phyloP scores from a whole-genome alignment of 2,113 vertebrate species.

The Gorsachius goisagi region DNA sequence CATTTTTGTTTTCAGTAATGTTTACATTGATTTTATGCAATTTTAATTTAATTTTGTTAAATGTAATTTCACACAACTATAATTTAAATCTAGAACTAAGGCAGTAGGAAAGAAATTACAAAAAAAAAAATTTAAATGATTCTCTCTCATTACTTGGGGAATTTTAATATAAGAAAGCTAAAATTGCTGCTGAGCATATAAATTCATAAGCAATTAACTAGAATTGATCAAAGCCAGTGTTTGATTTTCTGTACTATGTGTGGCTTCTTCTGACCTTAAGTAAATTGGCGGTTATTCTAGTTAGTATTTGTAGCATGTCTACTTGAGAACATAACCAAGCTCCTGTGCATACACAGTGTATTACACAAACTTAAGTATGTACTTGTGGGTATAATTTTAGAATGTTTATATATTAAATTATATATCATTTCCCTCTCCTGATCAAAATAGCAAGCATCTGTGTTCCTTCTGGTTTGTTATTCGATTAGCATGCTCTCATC shows the following conservation, averaged over 20 bases:
- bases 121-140: background rate
- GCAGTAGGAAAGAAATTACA: background rate
- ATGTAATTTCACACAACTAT: background rate
- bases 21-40: background rate
- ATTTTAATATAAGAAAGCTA: background rate
- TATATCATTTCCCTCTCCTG: constrained; percentile 35
- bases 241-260: background rate
- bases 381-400: background rate
- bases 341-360: background rate
- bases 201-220: background rate
- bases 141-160: background rate
- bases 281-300: background rate
- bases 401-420: background rate
- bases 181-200: background rate
- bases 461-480: constrained; percentile 63
- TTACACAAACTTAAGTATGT: background rate
- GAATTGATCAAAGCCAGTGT: background rate
- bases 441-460: constrained; percentile 65
- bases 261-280: background rate
- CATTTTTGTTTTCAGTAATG: background rate
- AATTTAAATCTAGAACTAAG: background rate
- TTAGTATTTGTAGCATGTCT: background rate
- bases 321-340: background rate
- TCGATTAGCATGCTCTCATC: constrained; percentile 71
- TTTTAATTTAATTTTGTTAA: background rate